These are phyloP conservation scores for Drosophila prosaltans DNA, from an alignment of 1,140 invertebrate species.

Conservation along the genomic window DNA sequence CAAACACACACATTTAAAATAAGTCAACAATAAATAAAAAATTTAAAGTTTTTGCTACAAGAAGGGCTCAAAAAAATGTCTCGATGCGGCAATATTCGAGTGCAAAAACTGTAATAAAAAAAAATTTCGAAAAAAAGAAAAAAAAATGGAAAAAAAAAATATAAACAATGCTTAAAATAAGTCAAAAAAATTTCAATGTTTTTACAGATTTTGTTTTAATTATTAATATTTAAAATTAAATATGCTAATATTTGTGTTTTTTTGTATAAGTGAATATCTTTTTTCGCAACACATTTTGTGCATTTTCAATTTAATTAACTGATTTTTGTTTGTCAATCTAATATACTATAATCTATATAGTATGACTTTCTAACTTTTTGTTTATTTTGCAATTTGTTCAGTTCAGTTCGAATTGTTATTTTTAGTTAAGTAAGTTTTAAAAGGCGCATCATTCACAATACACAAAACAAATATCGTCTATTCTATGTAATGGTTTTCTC, in stretches of 20 bases:
- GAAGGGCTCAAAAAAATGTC: conserved; percentile 50
- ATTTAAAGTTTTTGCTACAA: conserved; percentile 54
- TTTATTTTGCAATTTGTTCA: conserved; percentile 19
- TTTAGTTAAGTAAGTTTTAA: conserved; percentile 53
- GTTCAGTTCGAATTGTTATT: conserved; percentile 20
- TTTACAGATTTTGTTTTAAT: conserved; percentile 34
- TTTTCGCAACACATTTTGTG: conserved; percentile 25
- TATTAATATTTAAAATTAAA: conserved; percentile 32
- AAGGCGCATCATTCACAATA: conserved; percentile 46
- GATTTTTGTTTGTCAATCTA: conserved; percentile 29
- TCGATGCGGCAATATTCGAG: conserved; percentile 56
- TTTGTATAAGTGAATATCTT: conserved; percentile 38
- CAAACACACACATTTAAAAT: conserved; percentile 12
- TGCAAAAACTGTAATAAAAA: conserved; percentile 51
- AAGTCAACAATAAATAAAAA: conserved; percentile 24
- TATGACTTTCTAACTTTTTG: conserved; percentile 28
- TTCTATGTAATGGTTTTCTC: conserved; percentile 42
- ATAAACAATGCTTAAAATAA: conserved; percentile 51
- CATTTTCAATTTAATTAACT: conserved; percentile 52
- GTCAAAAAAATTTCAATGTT: conserved; percentile 51
- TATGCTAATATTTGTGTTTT: conserved; percentile 8
- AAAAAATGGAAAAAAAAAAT: conserved; percentile 33
- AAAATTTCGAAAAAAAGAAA: conserved; percentile 36
- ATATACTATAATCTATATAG: conserved; percentile 5
- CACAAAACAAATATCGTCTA: conserved; percentile 22